These are phyloP conservation scores for Lanius collurio DNA, from an alignment of 2,113 vertebrate genomes.

Conservation along the genomic window DNA sequence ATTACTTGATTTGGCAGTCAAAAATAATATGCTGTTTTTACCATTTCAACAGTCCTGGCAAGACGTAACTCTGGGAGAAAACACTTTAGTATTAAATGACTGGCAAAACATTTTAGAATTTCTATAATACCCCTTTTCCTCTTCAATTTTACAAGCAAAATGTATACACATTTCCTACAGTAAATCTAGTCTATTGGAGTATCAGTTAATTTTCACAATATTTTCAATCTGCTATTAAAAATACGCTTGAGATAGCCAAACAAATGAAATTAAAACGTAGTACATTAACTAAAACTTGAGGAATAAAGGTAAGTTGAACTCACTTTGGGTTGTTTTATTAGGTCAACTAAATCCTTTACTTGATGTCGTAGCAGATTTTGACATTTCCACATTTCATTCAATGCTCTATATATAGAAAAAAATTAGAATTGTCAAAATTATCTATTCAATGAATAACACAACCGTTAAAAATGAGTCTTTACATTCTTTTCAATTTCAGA, in stretches of 20 bases:
- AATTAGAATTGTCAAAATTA: background rate
- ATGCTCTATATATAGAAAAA: constrained; percentile 77
- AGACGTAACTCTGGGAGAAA: background rate
- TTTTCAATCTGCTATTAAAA: background rate
- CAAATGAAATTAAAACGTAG: background rate
- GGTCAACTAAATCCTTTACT: constrained; percentile 95
- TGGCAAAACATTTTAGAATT: background rate
- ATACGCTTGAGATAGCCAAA: background rate
- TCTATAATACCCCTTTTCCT: accelerated
- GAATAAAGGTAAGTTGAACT: constrained; percentile 27
- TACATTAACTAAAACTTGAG: background rate
- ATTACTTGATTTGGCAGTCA: background rate
- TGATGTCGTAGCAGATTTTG: constrained; percentile 93
- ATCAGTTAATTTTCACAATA: background rate
- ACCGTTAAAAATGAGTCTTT: background rate
- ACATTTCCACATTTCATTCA: constrained; percentile 99
- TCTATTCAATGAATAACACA: background rate
- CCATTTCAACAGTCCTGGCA: background rate
- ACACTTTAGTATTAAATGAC: background rate
- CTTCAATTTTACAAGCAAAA: background rate
- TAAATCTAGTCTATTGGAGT: background rate
- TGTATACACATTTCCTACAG: background rate
- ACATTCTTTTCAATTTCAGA: background rate
- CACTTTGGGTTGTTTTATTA: constrained; percentile 97
- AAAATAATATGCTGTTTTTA: background rate